phyloP scores from a whole-genome alignment of 2,113 vertebrate genomes.

The Nothobranchius furzeri region DNA sequence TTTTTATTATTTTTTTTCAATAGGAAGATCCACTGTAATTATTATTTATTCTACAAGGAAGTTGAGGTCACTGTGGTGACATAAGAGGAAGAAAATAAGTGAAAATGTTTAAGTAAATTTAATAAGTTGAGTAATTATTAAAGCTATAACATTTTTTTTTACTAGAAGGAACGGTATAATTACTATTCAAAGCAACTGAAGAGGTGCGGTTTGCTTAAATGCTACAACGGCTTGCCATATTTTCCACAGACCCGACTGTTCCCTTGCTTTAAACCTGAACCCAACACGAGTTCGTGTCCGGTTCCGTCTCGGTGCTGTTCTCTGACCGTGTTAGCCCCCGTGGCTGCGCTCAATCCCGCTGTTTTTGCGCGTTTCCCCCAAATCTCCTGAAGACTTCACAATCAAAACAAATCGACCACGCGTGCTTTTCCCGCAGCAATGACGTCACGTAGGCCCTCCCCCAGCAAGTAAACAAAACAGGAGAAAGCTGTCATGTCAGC shows the following conservation, averaged over 20 bases:
- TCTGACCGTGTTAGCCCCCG: neutral
- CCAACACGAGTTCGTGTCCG: constrained; percentile 19
- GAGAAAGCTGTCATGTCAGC: constrained; percentile 37
- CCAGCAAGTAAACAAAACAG: constrained; percentile 62
- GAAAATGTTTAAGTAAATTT: no score
- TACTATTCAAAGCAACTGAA: no score
- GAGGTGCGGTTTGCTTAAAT: neutral
- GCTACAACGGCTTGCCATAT: neutral
- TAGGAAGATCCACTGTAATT: no score
- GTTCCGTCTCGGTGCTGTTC: constrained; percentile 8
- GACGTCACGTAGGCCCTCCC: constrained; percentile 71
- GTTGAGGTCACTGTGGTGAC: no score
- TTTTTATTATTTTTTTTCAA: no score
- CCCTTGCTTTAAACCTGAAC: neutral
- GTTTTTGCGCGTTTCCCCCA: neutral
- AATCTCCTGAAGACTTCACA: constrained; percentile 41
- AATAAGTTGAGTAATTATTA: no score
- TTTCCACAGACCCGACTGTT: constrained; percentile 18
- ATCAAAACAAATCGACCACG: constrained; percentile 84
- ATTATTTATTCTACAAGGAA: no score
- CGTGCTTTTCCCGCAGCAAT: constrained; percentile 80
- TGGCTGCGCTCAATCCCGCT: neutral
- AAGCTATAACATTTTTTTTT: no score
- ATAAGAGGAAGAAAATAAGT: no score
- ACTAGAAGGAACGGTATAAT: no score